Evolutionary conservation across 92 coral and sea anemone species (phyloP).

Genomic region (Hydrozoanthus gracilis): DNA sequence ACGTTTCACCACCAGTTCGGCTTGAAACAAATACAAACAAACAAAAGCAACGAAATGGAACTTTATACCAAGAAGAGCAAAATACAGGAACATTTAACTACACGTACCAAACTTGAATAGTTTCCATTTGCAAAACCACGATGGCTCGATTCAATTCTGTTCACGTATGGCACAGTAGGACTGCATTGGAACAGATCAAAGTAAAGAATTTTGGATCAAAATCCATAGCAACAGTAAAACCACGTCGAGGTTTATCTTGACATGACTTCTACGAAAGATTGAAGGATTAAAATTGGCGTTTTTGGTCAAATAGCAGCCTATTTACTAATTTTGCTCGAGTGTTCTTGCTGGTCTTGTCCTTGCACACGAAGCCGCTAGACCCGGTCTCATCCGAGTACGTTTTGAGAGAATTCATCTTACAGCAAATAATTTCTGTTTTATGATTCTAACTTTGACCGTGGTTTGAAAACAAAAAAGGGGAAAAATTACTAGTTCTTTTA

Average conservation of each 20-base stretch:
- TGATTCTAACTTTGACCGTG: no score
- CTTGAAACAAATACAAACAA: neutral
- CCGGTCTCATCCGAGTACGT: no score
- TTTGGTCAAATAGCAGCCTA: constrained; percentile 18
- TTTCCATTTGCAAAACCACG: constrained; percentile 16
- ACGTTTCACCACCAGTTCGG: neutral
- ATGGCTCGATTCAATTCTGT: constrained; percentile 3
- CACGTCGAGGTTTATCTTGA: neutral
- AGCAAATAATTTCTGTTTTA: no score
- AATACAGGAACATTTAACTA: neutral
- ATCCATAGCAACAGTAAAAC: neutral
- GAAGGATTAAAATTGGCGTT: constrained; percentile 17
- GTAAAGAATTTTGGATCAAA: constrained; percentile 14
- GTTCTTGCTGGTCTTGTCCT: constrained; percentile 5
- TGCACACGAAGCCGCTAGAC: constrained; percentile 3
- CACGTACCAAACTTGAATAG: constrained; percentile 8
- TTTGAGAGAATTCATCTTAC: no score
- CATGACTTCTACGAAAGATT: neutral
- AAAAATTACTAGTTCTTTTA: no score
- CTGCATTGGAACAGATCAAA: neutral
- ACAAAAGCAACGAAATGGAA: constrained; percentile 1
- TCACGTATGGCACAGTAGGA: constrained; percentile 14
- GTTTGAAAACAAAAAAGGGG: no score
- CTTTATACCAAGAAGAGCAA: neutral
- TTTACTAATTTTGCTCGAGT: no score